Base-by-base conservation (phyloP, 2,888 invertebrate species). In the Megamerina dolium region DNA sequence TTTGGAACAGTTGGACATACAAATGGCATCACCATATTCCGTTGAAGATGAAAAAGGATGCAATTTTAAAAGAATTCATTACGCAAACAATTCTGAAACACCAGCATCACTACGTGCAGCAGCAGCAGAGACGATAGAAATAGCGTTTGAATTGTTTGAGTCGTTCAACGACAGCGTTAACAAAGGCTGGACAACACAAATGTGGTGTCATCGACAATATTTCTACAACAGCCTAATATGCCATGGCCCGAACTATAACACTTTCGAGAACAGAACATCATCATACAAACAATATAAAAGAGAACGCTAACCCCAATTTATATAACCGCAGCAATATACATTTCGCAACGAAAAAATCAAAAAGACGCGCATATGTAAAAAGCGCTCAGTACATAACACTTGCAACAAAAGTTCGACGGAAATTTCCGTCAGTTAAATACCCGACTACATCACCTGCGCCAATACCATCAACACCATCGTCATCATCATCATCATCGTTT, bases 241-340 rank as follows among this genome's bases (percentile, higher is more conserved):
- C 61, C 59, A 62, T 62, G 61, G 60, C 58, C 58, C 59, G 52
- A 54, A n/a, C n/a, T n/a, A n/a, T n/a, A n/a, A n/a, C n/a, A n/a
- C n/a, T n/a, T n/a, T 50, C 47, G 47, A 52, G 46, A 42, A 45
- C 45, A 39, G 47, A 23, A 23, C 6, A 50, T 43, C 50, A 45
- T 19, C 13, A 41, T 21, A n/a, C 14, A 5, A 40, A 37, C 21
- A 37, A 31, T 31, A 41, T 31, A 31, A 23, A 45, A 37, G 19
- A 35, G 27, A 38, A 13, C 40, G 32, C 10, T 14, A 18, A 20
- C 17, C 26, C 16, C 35, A 35, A 18, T 18, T 26, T n/a, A 9
- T 21, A 13, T 36, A 30, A 30, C 38, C 16, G 21, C 34, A 37
- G 10, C 13, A 13, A 41, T 32, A 21, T 20, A 17, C 20, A 34